These are phyloP conservation scores for Bubo bubo DNA, from an alignment of 2,113 vertebrate genomes.

Conservation along the genomic window DNA sequence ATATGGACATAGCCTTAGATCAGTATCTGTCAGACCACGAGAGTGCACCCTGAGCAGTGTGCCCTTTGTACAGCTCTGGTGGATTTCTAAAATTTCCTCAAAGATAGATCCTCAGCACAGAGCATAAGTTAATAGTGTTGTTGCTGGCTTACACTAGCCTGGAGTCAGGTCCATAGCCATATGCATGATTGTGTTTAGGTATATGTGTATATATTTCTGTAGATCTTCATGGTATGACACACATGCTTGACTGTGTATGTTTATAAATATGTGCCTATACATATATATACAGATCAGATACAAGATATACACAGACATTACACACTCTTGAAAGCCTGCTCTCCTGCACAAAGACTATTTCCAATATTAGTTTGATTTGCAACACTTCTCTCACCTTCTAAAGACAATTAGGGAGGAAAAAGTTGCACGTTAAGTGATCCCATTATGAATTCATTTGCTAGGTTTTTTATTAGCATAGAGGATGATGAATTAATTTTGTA, in stretches of 20 bases:
- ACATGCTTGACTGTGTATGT: background rate
- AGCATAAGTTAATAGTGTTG: background rate
- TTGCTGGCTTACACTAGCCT: background rate
- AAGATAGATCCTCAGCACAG: background rate
- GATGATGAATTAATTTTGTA: constrained; percentile 43
- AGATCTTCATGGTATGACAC: background rate
- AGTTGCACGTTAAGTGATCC: background rate
- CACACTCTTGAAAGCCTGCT: background rate
- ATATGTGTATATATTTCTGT: background rate
- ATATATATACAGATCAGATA: background rate
- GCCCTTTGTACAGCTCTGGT: background rate
- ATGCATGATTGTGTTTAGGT: background rate
- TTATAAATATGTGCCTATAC: background rate
- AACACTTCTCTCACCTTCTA: constrained; percentile 5
- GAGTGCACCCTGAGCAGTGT: accelerated
- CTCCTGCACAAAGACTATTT: background rate
- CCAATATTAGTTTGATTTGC: background rate
- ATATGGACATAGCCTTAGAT: background rate
- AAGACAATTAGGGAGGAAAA: constrained; percentile 7
- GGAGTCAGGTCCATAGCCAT: background rate
- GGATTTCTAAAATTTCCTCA: background rate
- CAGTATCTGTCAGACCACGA: background rate
- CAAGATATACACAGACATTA: background rate
- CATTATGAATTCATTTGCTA: constrained; percentile 37
- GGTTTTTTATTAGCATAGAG: background rate